Evolutionary conservation across 2,113 vertebrate genomes (phyloP).

Genomic region (Pica pica): DNA sequence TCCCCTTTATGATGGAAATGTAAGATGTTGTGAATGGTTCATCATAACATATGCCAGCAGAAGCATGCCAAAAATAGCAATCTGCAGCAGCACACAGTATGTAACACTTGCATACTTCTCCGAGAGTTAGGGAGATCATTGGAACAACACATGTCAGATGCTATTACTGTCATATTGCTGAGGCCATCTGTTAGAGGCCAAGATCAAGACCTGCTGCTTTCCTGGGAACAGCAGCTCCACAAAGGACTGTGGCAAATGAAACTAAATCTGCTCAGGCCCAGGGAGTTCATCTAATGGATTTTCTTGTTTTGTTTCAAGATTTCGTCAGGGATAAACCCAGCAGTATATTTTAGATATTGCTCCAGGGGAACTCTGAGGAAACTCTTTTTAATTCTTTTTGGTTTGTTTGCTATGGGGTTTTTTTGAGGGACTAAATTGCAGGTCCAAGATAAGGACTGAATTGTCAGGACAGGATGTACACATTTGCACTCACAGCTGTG

Average conservation of each 20-base stretch:
- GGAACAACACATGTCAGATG: conserved; percentile 80
- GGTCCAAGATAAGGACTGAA: background rate
- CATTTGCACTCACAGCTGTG: background rate
- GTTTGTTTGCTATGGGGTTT: accelerated
- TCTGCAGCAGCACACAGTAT: conserved; percentile 70
- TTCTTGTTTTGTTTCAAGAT: conserved; percentile 22
- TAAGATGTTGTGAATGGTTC: conserved; percentile 73
- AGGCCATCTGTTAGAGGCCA: conserved; percentile 79
- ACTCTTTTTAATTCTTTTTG: background rate
- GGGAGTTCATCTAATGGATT: conserved; percentile 4
- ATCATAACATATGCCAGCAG: conserved; percentile 76
- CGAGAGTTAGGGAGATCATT: conserved; percentile 70
- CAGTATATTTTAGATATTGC: background rate
- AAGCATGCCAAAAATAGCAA: conserved; percentile 77
- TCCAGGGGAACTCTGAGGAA: background rate
- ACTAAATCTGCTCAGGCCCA: conserved; percentile 16
- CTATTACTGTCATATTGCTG: conserved; percentile 74
- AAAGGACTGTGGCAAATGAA: conserved; percentile 61
- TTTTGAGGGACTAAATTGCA: background rate
- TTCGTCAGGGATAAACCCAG: background rate
- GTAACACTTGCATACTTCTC: conserved; percentile 72
- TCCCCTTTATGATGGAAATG: conserved; percentile 61
- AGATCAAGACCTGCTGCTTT: conserved; percentile 74
- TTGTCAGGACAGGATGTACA: background rate
- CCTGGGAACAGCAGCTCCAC: conserved; percentile 53